Conservation (phyloP, 2,888 invertebrate genomes). For the Acanthosepion pharaonis region DNA sequence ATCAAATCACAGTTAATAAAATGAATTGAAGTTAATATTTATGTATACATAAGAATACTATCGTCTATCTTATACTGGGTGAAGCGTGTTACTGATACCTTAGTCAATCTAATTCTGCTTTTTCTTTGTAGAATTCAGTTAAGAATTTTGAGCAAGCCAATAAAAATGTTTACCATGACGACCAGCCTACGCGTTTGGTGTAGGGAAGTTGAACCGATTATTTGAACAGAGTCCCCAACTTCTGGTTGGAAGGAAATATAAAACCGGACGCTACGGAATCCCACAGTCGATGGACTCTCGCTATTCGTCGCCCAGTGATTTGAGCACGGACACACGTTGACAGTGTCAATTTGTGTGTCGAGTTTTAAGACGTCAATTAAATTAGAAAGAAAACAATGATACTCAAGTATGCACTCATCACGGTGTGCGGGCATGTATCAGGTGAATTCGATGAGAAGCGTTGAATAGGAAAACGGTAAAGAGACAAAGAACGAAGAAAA, state of each 20-base stretch:
- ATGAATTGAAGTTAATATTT: too few relatives aligned
- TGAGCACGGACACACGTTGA: neutral
- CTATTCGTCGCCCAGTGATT: neutral
- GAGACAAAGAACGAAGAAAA: neutral
- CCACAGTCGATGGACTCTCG: neutral
- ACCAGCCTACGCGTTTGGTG: neutral
- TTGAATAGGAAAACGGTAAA: neutral
- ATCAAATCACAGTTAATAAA: too few relatives aligned
- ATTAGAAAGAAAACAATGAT: constrained; percentile 20
- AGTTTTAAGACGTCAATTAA: constrained; percentile 22
- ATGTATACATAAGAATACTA: too few relatives aligned
- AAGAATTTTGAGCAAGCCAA: neutral
- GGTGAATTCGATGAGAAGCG: neutral
- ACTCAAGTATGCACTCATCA: neutral
- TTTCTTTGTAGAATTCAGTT: neutral
- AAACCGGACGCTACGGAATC: constrained; percentile 1
- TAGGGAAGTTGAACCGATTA: neutral
- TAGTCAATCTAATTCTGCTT: neutral
- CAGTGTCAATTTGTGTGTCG: neutral
- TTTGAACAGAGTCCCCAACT: neutral
- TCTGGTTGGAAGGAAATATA: neutral
- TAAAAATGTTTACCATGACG: neutral
- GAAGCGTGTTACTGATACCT: neutral
- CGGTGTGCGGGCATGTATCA: neutral
- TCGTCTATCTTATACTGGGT: neutral